These are phyloP conservation scores for Odocoileus virginianus DNA, from an alignment of 2,113 vertebrate genomes.

Conservation along the genomic window DNA sequence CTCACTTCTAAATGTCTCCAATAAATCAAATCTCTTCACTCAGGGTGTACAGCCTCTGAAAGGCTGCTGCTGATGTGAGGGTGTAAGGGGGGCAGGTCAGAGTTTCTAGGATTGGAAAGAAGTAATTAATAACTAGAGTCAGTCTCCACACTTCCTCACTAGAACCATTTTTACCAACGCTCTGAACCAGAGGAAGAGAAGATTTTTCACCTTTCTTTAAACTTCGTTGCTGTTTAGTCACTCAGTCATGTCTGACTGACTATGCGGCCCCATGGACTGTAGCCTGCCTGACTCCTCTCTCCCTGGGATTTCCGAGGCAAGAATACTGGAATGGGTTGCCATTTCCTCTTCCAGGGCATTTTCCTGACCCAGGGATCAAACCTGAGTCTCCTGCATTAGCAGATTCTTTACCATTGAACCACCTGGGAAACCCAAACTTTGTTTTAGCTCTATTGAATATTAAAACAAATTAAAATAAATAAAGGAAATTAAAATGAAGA, in stretches of 20 bases:
- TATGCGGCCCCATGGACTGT: not conserved
- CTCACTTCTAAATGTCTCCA: not conserved
- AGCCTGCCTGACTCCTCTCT: not conserved
- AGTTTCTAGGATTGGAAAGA: not conserved
- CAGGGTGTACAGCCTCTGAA: not conserved
- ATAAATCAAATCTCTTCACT: not conserved
- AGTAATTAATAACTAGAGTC: not conserved
- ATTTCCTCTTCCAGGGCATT: not conserved
- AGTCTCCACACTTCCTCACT: not conserved
- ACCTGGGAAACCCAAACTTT: not conserved
- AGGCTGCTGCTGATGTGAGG: rapidly evolving
- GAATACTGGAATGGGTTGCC: not conserved
- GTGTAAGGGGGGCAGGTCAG: not conserved
- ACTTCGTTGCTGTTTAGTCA: not conserved
- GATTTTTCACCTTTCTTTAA: not conserved
- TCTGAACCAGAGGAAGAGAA: not conserved
- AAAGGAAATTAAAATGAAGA: not conserved
- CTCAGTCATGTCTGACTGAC: not conserved
- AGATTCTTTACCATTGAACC: not conserved
- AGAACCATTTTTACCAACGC: not conserved
- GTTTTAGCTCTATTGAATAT: not conserved
- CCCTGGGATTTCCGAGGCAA: not conserved
- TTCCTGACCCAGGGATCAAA: not conserved
- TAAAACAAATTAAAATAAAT: constrained; percentile 11
- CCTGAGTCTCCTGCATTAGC: not conserved